Percentiles rank a stretch among this genome's conserved stretches.
Evolutionary conservation across 2,113 vertebrate species (phyloP).

Genomic region (Gavia stellata): DNA sequence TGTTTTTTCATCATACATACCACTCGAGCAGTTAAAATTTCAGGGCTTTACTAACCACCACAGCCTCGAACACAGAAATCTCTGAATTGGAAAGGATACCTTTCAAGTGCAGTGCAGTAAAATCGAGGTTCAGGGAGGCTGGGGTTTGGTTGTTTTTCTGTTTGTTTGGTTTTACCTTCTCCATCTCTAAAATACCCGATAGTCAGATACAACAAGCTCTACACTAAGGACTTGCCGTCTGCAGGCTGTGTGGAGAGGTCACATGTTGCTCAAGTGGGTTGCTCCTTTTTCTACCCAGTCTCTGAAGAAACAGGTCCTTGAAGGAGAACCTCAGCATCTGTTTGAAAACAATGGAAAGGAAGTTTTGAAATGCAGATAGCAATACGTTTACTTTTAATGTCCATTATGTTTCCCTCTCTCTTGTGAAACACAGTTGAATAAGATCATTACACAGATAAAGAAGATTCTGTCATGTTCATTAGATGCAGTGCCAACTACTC

Average conservation of each 20-base stretch:
- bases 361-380: neutral
- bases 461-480: neutral
- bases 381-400: neutral
- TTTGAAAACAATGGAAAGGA: neutral
- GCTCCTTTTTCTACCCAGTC: neutral
- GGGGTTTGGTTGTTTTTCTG: neutral
- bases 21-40: neutral
- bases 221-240: neutral
- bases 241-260: neutral
- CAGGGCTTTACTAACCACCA: neutral
- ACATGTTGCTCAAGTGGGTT: neutral
- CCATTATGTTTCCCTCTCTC: neutral
- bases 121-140: neutral
- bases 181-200: constrained; percentile 17
- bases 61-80: neutral
- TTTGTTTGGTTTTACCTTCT: constrained; percentile 24
- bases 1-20: neutral
- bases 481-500: neutral
- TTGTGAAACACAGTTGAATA: neutral
- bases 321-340: constrained; percentile 12
- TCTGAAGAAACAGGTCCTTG: neutral
- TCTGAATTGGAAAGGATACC: neutral
- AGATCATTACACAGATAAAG: neutral
- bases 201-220: neutral
- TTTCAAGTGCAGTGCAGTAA: neutral